Conservation (phyloP, 1,140 invertebrate species). For the Cherax quadricarinatus region DNA sequence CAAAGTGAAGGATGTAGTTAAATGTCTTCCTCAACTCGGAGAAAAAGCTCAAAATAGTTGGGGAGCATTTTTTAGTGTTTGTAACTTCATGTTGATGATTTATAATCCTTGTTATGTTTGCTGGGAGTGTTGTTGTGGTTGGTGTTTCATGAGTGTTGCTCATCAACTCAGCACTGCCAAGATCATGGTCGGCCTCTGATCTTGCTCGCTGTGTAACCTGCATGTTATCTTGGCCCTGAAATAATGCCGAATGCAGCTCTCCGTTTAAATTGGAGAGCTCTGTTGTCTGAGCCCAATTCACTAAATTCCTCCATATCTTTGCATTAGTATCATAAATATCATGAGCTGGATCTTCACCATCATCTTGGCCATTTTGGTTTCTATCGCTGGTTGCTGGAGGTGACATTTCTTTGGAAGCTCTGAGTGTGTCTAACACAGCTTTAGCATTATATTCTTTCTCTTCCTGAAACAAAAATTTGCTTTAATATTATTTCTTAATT, state of each 20-base stretch:
- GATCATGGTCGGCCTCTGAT: neutral
- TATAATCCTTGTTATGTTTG: neutral
- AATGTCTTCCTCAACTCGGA: neutral
- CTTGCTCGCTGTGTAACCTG: conserved; percentile 24
- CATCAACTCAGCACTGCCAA: neutral
- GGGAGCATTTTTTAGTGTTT: conserved; percentile 30
- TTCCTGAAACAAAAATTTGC: conserved; percentile 28
- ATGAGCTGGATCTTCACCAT: neutral
- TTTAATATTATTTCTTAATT: too few relatives aligned
- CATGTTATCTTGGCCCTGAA: neutral
- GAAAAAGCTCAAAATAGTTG: neutral
- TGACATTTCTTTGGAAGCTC: conserved; percentile 2
- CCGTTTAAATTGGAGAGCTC: conserved; percentile 9
- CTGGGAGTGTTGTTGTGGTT: neutral
- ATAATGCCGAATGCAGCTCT: conserved; percentile 26
- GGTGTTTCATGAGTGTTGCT: neutral
- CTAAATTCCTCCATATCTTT: conserved; percentile 33
- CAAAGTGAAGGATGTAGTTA: neutral
- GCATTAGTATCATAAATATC: conserved; percentile 51
- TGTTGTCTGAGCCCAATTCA: conserved; percentile 29
- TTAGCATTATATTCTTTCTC: conserved; percentile 65
- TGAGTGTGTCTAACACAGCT: conserved; percentile 40
- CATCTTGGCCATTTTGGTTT: neutral
- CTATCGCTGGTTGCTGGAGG: neutral
- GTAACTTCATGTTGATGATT: neutral